Conservation (phyloP, 2,797 vertebrate species). For the Acestrorhynchus altus region DNA sequence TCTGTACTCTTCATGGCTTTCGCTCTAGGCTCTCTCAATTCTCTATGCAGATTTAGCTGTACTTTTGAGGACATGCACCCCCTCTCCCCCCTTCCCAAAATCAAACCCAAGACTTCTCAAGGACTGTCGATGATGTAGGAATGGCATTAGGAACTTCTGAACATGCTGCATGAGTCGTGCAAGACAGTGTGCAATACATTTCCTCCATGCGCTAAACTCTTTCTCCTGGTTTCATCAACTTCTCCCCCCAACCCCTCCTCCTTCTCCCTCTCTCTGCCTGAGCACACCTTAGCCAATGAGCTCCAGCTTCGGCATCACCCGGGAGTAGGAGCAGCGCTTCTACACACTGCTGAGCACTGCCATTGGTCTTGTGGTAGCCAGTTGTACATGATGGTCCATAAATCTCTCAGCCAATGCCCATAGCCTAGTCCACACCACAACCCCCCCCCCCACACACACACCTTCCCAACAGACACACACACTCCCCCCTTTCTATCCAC, state of each 20-base stretch:
- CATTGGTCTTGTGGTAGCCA: conserved; percentile 67
- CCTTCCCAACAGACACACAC: conserved; percentile 56
- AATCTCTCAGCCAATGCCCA: conserved; percentile 71
- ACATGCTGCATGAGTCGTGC: conserved; percentile 68
- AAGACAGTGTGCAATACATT: conserved; percentile 43
- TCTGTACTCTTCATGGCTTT: conserved; percentile 18
- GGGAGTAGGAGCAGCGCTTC: conserved; percentile 58
- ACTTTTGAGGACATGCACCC: conserved; percentile 70
- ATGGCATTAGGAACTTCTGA: conserved; percentile 69
- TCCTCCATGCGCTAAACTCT: conserved; percentile 68
- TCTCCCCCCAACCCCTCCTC: conserved; percentile 52
- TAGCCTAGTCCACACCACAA: conserved; percentile 39
- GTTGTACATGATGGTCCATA: conserved; percentile 66
- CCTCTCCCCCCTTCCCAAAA: conserved; percentile 67
- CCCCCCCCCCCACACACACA: background rate
- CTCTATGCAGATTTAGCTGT: conserved; percentile 76
- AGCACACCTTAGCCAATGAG: conserved; percentile 61
- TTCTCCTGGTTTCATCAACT: conserved; percentile 81
- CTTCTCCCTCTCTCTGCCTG: conserved; percentile 30
- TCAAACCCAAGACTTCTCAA: conserved; percentile 60
- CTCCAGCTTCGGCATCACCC: conserved; percentile 55
- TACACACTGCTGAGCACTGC: conserved; percentile 57
- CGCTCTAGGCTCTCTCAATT: conserved; percentile 69
- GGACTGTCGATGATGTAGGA: conserved; percentile 78
- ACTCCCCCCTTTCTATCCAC: conserved; percentile 21